Evolutionary conservation across 2,113 vertebrate genomes (phyloP).

Genomic region (Anguilla japonica): DNA sequence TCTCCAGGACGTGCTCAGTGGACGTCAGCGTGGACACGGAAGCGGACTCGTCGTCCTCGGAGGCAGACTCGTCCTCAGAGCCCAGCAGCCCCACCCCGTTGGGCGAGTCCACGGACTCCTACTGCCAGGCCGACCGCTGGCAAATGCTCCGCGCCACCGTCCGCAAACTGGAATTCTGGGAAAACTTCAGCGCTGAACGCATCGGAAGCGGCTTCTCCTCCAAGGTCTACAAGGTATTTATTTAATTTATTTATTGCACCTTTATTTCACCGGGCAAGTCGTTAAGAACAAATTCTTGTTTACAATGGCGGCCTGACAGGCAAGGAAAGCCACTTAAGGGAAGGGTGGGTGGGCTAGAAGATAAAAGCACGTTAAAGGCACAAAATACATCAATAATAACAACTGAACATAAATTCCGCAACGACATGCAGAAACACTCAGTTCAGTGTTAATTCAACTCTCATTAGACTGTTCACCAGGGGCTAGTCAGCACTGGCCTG

Average conservation of each 20-base stretch:
- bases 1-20: slow-evolving; percentile 44
- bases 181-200: slow-evolving; percentile 65
- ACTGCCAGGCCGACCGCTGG: slow-evolving; percentile 63
- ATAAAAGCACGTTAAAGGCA: no score
- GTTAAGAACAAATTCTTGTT: no score
- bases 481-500: no score
- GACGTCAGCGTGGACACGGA: background rate
- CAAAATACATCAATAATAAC: no score
- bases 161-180: slow-evolving; percentile 74
- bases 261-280: no score
- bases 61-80: slow-evolving; percentile 29
- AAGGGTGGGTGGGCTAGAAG: no score
- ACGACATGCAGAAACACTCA: no score
- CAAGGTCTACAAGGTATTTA: slow-evolving; percentile 71
- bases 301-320: no score
- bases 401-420: background rate
- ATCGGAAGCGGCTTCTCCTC: slow-evolving; percentile 76
- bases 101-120: slow-evolving; percentile 58
- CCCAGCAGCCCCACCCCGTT: slow-evolving; percentile 43
- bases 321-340: no score
- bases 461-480: no score
- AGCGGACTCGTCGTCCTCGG: background rate
- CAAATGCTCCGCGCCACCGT: slow-evolving; percentile 63
- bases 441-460: no score
- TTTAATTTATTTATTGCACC: background rate